phyloP scores from a whole-genome alignment of 1,140 invertebrate genomes.

The Aphidius ervi region DNA sequence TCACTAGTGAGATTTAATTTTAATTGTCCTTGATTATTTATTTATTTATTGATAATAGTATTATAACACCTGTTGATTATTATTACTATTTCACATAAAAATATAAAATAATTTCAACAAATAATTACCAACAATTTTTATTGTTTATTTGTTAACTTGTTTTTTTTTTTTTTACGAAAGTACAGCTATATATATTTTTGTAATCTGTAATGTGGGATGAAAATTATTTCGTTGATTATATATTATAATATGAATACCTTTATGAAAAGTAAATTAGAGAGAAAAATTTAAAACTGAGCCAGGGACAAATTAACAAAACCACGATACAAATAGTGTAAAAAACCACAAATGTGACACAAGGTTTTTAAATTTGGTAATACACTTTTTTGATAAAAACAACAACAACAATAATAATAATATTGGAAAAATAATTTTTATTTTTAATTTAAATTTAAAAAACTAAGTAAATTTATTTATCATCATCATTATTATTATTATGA shows the following conservation, averaged over 20 bases:
- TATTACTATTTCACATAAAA: too few species aligned
- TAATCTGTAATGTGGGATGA: too few species aligned
- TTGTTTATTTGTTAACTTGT: background rate
- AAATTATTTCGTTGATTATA: background rate
- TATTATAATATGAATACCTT: background rate
- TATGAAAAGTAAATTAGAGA: background rate
- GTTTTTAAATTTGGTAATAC: background rate
- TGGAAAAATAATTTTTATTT: too few species aligned
- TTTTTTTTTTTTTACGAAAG: conserved; percentile 1
- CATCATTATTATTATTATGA: too few species aligned
- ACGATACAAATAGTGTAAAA: background rate
- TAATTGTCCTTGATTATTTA: conserved; percentile 3
- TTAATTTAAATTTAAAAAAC: too few species aligned
- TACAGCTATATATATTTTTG: too few species aligned
- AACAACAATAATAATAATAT: too few species aligned
- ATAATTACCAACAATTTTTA: too few species aligned
- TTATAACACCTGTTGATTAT: too few species aligned
- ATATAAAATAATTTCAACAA: too few species aligned
- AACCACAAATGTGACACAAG: conserved; percentile 1
- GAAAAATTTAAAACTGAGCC: background rate
- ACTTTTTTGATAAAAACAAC: background rate
- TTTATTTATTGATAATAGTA: background rate
- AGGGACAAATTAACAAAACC: background rate
- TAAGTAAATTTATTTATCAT: too few species aligned
- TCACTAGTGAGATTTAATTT: conserved; percentile 15